Evolutionary conservation across 2,113 vertebrate species (phyloP).

Genomic region (Dasyurus viverrinus): DNA sequence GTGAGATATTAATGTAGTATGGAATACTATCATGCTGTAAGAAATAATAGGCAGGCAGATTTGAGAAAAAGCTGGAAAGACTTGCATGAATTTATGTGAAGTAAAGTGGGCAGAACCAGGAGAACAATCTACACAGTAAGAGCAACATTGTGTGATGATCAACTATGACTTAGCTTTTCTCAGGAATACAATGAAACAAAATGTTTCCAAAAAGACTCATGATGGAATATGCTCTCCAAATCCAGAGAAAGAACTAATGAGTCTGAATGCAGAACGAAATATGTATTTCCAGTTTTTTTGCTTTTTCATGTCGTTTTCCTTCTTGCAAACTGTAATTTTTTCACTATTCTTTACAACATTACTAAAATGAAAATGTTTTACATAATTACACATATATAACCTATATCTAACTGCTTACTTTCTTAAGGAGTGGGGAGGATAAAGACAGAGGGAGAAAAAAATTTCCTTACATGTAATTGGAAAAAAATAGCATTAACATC

Average conservation of each 20-base stretch:
- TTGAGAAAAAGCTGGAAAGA: neutral
- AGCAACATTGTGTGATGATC: neutral
- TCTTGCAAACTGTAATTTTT: neutral
- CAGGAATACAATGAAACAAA: neutral
- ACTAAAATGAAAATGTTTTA: neutral
- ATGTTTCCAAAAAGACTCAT: neutral
- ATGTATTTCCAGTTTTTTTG: neutral
- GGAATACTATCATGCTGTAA: neutral
- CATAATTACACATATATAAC: neutral
- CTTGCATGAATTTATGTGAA: neutral
- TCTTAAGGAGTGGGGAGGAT: neutral
- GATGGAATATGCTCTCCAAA: neutral
- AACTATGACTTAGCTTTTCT: neutral
- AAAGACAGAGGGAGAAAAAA: neutral
- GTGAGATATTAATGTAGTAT: neutral
- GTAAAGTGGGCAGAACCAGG: neutral
- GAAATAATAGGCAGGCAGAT: neutral
- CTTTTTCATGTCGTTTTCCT: neutral
- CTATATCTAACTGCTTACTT: neutral
- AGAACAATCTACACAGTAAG: neutral
- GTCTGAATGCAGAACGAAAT: neutral
- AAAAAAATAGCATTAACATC: too few species aligned
- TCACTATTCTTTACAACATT: neutral
- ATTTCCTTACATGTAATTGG: too few species aligned
- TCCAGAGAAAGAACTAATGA: neutral